Base-by-base conservation (phyloP, 92 coral and sea anemone genomes). In the Metridium senile region DNA sequence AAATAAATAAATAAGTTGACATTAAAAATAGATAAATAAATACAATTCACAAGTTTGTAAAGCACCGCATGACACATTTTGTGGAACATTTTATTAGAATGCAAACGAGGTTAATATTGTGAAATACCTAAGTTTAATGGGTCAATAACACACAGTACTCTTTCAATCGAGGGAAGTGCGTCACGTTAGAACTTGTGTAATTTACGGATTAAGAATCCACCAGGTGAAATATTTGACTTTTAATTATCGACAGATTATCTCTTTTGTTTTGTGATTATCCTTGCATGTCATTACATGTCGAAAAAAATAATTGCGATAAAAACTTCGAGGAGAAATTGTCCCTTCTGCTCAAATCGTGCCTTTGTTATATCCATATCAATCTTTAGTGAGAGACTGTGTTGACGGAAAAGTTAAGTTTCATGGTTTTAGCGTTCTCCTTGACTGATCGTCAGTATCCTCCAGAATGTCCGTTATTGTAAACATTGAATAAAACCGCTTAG, bases 161-260 rank as follows among this genome's bases (percentile, higher is more conserved):
- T 4, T 39, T 39, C 49, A 39, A 4, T 54, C 9, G 23, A 54
- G 17, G 59, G 59, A 54, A 54, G 25, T 54, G 25, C 59, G 59
- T 54, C 59, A 54, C 23, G 59, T 54, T 3, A 54, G 17, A 54
- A 20, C 25, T 54, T 54, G 25, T 54, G 59, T 54, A 54, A 54
- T 54, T 21, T 54, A 9, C 2, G 23, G 59, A 54, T 54, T 54
- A 54, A 21, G 20, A 16, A 54, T 3, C n/a, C 59, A 54, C 59
- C 59, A 21, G 59, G 59, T 54, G 59, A 54, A 54, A 54, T 54
- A 54, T 54, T 54, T 54, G 66, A 61, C 66, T 61, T 61, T 2
- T 61, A 27, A 61, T 61, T 61, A 29, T 61, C 19, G 66, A 22
- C 31, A 23, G 66, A 63, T 63, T 63, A 63, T 26, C 43, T 13